Evolutionary conservation across 2,113 vertebrate species (phyloP), one percentile per base, ranked within the genome.

Genomic region (Phylloscopus trochiloides): DNA sequence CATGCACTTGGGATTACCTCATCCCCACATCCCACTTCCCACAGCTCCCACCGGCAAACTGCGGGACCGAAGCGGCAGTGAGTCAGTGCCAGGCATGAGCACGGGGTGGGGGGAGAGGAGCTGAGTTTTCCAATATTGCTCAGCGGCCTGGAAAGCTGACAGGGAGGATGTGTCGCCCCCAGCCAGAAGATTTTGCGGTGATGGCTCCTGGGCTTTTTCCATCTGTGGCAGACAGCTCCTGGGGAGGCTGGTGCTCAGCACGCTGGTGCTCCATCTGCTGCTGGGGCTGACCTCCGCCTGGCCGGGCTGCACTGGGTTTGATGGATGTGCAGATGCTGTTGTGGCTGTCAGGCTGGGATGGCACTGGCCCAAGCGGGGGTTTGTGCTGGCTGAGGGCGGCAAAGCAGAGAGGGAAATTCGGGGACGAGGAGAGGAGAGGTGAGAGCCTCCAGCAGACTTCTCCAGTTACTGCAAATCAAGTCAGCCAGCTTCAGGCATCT

Each of bases 131-230:
- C 83, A 88, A 12, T 78, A 78, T 17, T 93, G 91, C 89, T 97
- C 93, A 93, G 87, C 0, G 0, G 57, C 77, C 92, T 75, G 86
- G 94, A 76, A 94, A 76, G 81, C 47, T 4, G 1, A 67, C 76
- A 58, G 86, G 51, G 86, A 91, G 83, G 91, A 89, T 87, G 48
- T 9, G 0, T 92, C 6, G 2, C 84, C 78, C 75, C 48, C 73
- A 81, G 93, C 81, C 84, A 81, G 57, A 55, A 91, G 83, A 70
- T 58, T 91, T 34, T 4, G n/a, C 84, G 4, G 2, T 95, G 92
- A 88, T 84, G 75, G 92, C 84, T 97, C 73, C 92, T 93, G 92
- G 86, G 84, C 79, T 88, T 77, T 77, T 90, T 94, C 94, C 93
- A 95, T 96, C 95, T 97, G 94, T 0, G 1, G 74, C 86, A 96